Base-by-base conservation (phyloP, 2,888 invertebrate genomes). In the Prosopocoilus inquinatus region DNA sequence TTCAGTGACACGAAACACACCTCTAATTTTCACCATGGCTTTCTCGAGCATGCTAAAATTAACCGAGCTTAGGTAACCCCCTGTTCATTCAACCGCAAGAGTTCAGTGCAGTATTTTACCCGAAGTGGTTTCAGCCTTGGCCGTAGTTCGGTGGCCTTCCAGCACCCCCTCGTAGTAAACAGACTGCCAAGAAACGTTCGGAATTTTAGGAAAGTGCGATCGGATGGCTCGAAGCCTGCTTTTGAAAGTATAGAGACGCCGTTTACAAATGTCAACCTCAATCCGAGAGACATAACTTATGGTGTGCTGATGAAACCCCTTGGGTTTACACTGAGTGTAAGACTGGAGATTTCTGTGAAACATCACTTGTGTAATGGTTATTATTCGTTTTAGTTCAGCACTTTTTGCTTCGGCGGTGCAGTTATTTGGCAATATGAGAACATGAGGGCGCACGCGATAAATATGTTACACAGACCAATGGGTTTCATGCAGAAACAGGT, bases 361-460 rank as follows among this genome's bases (percentile, higher is more conserved):
- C 13, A 12, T 13, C 55, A 36, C 9, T 4, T 9, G 11, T 50
- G 39, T 35, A 13, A 49, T n/a, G 38, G 43, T n/a, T 50, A 16
- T 15, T 43, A 12, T 57, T 66, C n/a, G n/a, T n/a, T 67, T 64
- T 67, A 75, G 76, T 77, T 77, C 70, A 72, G 70, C 65, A 68
- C 87, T 44, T 82, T 84, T 12, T 87, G 89, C 70, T 82, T 93
- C 70, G 80, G 84, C 20, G 88, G 88, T 12, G 90, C 90, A 64
- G 84, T 90, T 12, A 87, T 96, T 62, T 91, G 91, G 90, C 91
- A 95, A 75, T 95, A 96, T 80, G 96, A 96, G 78, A 82, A 70
- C 55, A 76, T 78, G 68, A 76, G 84, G 51, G 64, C 78, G n/a
- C 84, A 84, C 74, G 83, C 84, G n/a, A 68, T 77, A 44, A 74